These are phyloP conservation scores for Calidris pugnax DNA, from an alignment of 2,113 vertebrate species.

Conservation along the genomic window DNA sequence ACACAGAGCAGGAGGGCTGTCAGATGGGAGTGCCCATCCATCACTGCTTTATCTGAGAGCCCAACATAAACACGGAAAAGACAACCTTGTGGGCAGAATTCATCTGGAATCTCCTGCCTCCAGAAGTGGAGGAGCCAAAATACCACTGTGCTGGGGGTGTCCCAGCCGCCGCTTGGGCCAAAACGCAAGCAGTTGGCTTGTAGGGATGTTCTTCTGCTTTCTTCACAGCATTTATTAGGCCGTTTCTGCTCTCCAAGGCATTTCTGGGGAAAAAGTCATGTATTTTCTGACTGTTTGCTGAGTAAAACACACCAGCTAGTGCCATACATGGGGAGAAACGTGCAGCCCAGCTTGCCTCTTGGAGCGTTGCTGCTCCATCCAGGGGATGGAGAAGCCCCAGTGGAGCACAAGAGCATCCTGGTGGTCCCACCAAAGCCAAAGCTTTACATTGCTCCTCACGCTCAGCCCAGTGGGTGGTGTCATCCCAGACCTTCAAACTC, in stretches of 20 bases:
- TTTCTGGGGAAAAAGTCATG: background rate
- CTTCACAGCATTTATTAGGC: background rate
- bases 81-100: background rate
- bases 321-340: fast-evolving
- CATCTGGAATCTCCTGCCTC: background rate
- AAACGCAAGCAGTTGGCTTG: background rate
- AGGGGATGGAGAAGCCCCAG: background rate
- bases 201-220: background rate
- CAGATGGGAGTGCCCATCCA: fast-evolving
- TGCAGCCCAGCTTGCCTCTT: background rate
- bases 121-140: background rate
- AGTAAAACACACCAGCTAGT: background rate
- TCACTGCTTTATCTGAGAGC: background rate
- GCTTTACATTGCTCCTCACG: background rate
- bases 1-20: background rate
- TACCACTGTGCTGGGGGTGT: fast-evolving
- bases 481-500: background rate
- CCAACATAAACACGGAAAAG: background rate
- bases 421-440: background rate
- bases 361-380: background rate
- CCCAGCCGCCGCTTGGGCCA: background rate
- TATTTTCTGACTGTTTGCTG: background rate
- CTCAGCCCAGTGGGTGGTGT: background rate
- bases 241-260: background rate
- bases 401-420: background rate